A percentile compares a stretch with the other conserved stretches of the same genome.
Evolutionary conservation across 2,888 invertebrate genomes (phyloP).

Genomic region (Meta bourneti): DNA sequence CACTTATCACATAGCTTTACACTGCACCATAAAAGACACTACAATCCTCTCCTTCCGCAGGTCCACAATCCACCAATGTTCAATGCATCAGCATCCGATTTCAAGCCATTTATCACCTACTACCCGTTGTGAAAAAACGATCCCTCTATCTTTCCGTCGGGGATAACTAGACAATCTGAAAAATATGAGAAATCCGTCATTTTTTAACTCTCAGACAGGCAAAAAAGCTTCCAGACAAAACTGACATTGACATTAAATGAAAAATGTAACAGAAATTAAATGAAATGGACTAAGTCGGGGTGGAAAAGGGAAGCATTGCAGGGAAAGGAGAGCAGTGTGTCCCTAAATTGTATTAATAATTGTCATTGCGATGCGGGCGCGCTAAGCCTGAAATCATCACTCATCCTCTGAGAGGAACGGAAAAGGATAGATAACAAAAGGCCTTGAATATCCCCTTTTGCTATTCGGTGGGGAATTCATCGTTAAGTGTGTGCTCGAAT

Average conservation of each 20-base stretch:
- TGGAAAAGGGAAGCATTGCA: background rate
- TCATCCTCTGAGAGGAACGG: constrained; percentile 17
- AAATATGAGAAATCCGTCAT: constrained; percentile 31
- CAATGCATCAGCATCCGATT: constrained; percentile 52
- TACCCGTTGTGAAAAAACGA: background rate
- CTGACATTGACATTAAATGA: constrained; percentile 63
- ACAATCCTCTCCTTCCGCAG: constrained; percentile 32
- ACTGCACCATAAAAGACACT: constrained; percentile 28
- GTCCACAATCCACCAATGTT: constrained; percentile 34
- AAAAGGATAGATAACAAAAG: constrained; percentile 23
- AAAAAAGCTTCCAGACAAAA: constrained; percentile 7
- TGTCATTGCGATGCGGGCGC: constrained; percentile 51
- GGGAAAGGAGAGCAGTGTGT: background rate
- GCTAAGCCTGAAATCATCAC: constrained; percentile 56
- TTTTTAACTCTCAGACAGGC: constrained; percentile 17
- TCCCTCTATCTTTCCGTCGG: background rate
- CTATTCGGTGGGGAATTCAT: background rate
- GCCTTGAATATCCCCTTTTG: background rate
- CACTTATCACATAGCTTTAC: background rate
- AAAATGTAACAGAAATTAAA: constrained; percentile 63
- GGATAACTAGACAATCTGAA: background rate
- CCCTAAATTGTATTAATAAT: constrained; percentile 62
- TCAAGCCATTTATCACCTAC: constrained; percentile 41
- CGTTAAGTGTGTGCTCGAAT: constrained; percentile 24
- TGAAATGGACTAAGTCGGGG: constrained; percentile 25